Percentiles rank a stretch among this genome's conserved stretches.
Evolutionary conservation across 2,888 invertebrate species (phyloP).

Genomic region (Artemia sinica): DNA sequence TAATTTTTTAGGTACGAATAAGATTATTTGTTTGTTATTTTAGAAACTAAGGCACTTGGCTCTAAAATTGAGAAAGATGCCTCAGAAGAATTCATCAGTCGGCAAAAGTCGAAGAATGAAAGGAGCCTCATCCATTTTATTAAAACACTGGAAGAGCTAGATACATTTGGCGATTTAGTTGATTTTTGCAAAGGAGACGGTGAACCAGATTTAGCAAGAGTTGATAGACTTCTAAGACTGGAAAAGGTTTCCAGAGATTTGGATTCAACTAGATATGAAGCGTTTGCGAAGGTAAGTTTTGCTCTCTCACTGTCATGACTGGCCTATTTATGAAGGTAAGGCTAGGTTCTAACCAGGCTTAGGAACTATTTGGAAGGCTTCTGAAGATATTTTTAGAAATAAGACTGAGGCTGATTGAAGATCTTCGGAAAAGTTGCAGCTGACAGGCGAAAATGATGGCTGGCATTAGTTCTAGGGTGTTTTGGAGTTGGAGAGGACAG

Average conservation of each 20-base stretch:
- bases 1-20: too few species aligned
- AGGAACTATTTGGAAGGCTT: too few species aligned
- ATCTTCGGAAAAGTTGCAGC: too few species aligned
- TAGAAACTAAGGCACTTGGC: not conserved
- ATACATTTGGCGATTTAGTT: not conserved
- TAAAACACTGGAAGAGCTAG: not conserved
- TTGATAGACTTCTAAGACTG: not conserved
- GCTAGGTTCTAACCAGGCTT: too few species aligned
- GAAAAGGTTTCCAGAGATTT: not conserved
- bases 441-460: too few species aligned
- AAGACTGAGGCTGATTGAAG: too few species aligned
- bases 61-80: not conserved
- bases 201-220: slow-evolving; percentile 3
- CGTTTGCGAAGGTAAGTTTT: slow-evolving; percentile 3
- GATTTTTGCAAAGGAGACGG: not conserved
- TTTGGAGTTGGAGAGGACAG: too few species aligned
- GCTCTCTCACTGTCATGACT: not conserved
- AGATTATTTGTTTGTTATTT: not conserved
- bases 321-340: too few species aligned
- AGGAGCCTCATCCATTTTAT: not conserved
- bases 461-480: too few species aligned
- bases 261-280: not conserved
- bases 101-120: not conserved
- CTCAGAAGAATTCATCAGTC: not conserved
- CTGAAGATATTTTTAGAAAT: too few species aligned